A percentile compares a stretch with the other conserved stretches of the same genome.
These are phyloP conservation scores for Pseudorectes ferrugineus DNA, from an alignment of 2,113 vertebrate genomes.

Conservation along the genomic window DNA sequence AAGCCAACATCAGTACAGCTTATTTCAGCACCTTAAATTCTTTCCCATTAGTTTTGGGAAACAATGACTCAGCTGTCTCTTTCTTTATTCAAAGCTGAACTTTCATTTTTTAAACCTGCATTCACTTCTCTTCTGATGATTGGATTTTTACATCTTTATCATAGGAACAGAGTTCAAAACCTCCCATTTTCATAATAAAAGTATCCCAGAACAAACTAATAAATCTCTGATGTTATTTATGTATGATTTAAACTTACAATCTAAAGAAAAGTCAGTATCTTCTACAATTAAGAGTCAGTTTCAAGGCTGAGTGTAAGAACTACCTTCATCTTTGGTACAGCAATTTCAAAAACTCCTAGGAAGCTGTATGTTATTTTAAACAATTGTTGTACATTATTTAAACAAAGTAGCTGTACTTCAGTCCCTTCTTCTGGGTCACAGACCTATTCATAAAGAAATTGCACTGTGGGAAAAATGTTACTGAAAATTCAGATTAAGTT, in stretches of 20 bases:
- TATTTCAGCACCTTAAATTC: neutral
- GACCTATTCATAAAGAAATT: neutral
- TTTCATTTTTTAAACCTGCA: neutral
- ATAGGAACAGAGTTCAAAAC: neutral
- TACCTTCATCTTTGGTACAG: neutral
- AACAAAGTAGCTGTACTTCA: neutral
- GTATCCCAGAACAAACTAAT: neutral
- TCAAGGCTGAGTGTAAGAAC: neutral
- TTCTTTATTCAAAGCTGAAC: neutral
- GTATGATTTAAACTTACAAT: neutral
- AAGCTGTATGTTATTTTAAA: neutral
- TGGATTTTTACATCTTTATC: neutral
- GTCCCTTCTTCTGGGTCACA: neutral
- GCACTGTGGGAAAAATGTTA: neutral
- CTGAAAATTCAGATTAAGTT: neutral
- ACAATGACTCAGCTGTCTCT: neutral
- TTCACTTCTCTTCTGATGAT: neutral
- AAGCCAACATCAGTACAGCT: neutral
- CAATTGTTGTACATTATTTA: neutral
- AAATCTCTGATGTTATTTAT: neutral
- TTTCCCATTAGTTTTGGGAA: neutral
- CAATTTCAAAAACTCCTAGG: neutral
- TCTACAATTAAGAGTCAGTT: neutral
- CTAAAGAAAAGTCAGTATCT: neutral
- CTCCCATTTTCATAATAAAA: neutral